phyloP scores from a whole-genome alignment of 2,797 vertebrate species.

The Paramormyrops hopkinsi region DNA sequence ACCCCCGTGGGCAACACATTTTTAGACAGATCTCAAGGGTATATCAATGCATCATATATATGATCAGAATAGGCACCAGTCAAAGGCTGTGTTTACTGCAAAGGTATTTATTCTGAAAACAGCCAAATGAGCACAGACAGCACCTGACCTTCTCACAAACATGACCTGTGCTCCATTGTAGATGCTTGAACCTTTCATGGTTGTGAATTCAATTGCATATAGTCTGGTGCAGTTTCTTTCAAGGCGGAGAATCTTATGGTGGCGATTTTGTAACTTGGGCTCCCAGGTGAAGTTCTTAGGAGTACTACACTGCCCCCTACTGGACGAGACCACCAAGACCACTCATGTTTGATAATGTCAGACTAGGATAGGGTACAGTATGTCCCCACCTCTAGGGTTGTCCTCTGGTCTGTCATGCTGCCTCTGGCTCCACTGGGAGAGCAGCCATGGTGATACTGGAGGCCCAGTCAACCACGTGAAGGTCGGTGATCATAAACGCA shows the following conservation, averaged over 20 bases:
- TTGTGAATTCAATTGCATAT: background rate
- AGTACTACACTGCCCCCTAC: background rate
- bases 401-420: background rate
- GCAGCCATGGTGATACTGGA: background rate
- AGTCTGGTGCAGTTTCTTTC: background rate
- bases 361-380: background rate
- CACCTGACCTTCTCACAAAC: background rate
- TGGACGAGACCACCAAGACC: background rate
- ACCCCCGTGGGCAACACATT: background rate
- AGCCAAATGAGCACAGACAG: background rate
- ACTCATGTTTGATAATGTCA: background rate
- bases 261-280: background rate
- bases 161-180: background rate
- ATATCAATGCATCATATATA: background rate
- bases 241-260: background rate
- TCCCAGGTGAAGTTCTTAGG: background rate
- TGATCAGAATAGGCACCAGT: background rate
- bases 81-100: background rate
- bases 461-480: background rate
- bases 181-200: background rate
- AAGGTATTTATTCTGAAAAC: background rate
- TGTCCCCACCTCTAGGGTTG: background rate
- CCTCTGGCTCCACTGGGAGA: background rate
- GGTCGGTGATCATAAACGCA: background rate
- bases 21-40: background rate